phyloP scores from a whole-genome alignment of 2,888 invertebrate genomes.

The Aphidius colemani region DNA sequence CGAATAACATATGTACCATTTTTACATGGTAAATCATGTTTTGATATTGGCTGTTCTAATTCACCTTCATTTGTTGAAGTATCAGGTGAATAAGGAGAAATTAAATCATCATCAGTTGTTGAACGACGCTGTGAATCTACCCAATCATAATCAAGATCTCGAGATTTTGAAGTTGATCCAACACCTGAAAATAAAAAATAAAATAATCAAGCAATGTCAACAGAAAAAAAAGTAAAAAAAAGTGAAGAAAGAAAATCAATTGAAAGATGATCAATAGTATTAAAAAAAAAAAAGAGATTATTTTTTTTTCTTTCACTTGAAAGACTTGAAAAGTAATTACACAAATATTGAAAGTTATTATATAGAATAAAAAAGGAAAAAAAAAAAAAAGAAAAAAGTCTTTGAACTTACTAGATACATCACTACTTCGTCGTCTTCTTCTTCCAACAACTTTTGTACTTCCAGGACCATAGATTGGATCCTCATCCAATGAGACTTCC shows the following conservation, averaged over 20 bases:
- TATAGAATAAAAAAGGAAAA: background rate
- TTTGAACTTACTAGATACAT: conserved; percentile 59
- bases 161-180: conserved; percentile 73
- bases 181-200: conserved; percentile 63
- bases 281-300: background rate
- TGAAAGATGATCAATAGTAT: background rate
- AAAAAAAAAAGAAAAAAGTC: background rate
- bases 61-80: conserved; percentile 58
- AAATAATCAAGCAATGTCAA: too few relatives aligned
- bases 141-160: conserved; percentile 73
- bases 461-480: conserved; percentile 72
- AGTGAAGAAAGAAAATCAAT: background rate
- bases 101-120: conserved; percentile 71
- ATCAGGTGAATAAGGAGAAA: conserved; percentile 71
- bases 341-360: background rate
- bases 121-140: conserved; percentile 70
- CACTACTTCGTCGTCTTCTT: conserved; percentile 60
- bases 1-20: conserved; percentile 83
- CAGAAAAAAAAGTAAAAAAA: too few relatives aligned
- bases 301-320: background rate
- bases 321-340: background rate
- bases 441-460: conserved; percentile 68
- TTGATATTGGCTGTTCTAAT: conserved; percentile 44
- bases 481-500: conserved; percentile 81
- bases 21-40: conserved; percentile 62